These are phyloP conservation scores for Vulpes ferrilata DNA, from an alignment of 2,113 vertebrate genomes.

Conservation along the genomic window DNA sequence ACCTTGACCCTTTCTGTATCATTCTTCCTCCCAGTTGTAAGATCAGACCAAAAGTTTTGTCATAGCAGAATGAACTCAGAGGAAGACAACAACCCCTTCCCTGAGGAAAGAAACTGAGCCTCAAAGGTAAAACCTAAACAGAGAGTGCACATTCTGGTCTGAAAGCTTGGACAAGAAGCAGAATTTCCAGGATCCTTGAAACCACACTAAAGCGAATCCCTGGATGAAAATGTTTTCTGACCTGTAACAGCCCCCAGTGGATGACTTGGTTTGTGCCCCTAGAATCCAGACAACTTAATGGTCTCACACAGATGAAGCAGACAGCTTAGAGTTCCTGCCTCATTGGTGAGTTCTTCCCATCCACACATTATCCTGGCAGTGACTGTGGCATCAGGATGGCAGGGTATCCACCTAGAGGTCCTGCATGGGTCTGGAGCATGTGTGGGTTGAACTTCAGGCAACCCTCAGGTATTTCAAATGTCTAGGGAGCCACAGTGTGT, in stretches of 20 bases:
- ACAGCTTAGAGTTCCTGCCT: not conserved
- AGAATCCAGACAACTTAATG: not conserved
- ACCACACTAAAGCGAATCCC: not conserved
- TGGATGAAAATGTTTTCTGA: not conserved
- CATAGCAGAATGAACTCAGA: constrained; percentile 26
- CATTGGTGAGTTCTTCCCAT: not conserved
- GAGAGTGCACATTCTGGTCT: not conserved
- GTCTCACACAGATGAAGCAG: not conserved
- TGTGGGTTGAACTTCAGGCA: not conserved
- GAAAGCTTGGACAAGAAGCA: not conserved
- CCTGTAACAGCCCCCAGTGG: not conserved
- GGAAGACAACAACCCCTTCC: not conserved
- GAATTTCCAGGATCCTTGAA: constrained; percentile 34
- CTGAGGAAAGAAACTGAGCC: constrained; percentile 29
- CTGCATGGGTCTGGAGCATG: not conserved
- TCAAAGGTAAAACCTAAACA: not conserved
- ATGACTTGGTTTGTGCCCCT: not conserved
- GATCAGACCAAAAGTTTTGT: constrained; percentile 8
- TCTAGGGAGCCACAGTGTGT: not conserved
- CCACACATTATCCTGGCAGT: not conserved
- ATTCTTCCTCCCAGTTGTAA: not conserved
- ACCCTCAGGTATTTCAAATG: constrained; percentile 9
- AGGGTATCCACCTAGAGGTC: not conserved
- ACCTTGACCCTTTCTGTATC: not conserved
- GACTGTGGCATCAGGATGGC: not conserved